Percentiles rank a stretch among this genome's conserved stretches.
These are phyloP conservation scores for Enteromius radiatus DNA, from an alignment of 2,797 vertebrate species.

Conservation along the genomic window DNA sequence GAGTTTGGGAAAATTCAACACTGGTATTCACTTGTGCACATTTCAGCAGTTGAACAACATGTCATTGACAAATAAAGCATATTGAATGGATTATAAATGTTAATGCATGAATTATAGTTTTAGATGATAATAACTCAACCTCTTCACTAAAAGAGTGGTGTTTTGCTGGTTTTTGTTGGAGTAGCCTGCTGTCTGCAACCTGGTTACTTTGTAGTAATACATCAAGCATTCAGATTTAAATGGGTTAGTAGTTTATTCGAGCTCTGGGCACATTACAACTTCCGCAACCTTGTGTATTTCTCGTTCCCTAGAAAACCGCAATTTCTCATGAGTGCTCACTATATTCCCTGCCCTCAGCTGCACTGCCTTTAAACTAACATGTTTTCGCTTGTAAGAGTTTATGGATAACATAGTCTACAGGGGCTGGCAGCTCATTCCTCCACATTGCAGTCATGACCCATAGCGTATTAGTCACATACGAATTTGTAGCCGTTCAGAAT, in stretches of 20 bases:
- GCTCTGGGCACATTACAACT: conserved; percentile 18
- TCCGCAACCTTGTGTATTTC: conserved; percentile 30
- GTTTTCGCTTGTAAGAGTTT: conserved; percentile 31
- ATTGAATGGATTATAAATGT: not conserved
- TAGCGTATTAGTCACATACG: conserved; percentile 36
- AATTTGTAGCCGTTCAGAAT: conserved; percentile 17
- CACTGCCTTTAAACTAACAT: conserved; percentile 36
- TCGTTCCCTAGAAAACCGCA: conserved; percentile 16
- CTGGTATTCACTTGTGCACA: not conserved
- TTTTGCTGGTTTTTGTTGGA: not conserved
- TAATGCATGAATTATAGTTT: not conserved
- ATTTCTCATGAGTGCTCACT: conserved; percentile 25
- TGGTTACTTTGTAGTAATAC: conserved; percentile 20
- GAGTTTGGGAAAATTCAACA: not conserved
- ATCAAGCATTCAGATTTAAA: conserved; percentile 30
- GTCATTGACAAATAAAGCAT: not conserved
- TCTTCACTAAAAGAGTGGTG: conserved; percentile 3
- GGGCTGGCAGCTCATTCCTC: conserved; percentile 43
- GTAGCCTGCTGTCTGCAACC: not conserved
- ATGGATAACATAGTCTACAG: conserved; percentile 43
- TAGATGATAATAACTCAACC: not conserved
- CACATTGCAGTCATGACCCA: conserved; percentile 33
- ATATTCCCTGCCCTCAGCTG: conserved; percentile 5
- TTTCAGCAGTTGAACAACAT: not conserved
- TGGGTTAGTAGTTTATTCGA: conserved; percentile 33